These are phyloP conservation scores for Caranx melampygus DNA, from an alignment of 2,113 vertebrate species.

Conservation along the genomic window DNA sequence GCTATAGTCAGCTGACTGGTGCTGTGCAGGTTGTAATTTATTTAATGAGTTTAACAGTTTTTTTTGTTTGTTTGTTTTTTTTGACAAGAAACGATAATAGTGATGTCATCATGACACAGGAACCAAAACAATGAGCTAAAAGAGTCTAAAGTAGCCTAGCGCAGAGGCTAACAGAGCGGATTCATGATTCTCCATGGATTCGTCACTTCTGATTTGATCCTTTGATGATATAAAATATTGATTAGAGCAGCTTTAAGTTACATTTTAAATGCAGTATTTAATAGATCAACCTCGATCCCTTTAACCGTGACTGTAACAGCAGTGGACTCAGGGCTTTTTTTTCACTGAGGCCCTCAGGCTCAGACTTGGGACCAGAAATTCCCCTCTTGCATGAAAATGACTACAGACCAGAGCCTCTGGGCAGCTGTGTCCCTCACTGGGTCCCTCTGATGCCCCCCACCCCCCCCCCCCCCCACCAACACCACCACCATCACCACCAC, in stretches of 20 bases:
- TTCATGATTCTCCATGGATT: not conserved
- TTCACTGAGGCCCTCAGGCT: constrained; percentile 31
- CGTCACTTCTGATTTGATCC: not conserved
- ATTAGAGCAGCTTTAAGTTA: not conserved
- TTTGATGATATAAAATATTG: not conserved
- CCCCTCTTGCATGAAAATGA: constrained; percentile 23
- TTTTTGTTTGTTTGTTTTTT: too few species aligned
- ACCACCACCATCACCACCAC: not conserved
- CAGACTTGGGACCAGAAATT: constrained; percentile 26
- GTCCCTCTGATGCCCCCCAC: constrained; percentile 14
- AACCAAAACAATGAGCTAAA: not conserved
- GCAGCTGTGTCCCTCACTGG: constrained; percentile 15
- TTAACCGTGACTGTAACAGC: not conserved
- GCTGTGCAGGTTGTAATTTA: too few species aligned
- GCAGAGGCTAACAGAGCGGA: not conserved
- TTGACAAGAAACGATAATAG: too few species aligned
- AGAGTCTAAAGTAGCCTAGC: not conserved
- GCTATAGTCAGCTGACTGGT: not conserved
- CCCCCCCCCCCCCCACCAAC: too few species aligned
- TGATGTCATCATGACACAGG: not conserved
- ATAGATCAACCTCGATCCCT: constrained; percentile 6
- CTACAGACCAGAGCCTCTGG: constrained; percentile 38
- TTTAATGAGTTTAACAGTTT: too few species aligned
- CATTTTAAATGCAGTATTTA: not conserved
- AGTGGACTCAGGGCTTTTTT: not conserved